Conservation (phyloP, 2,888 invertebrate genomes). For the Brachynemurus nebulosus region DNA sequence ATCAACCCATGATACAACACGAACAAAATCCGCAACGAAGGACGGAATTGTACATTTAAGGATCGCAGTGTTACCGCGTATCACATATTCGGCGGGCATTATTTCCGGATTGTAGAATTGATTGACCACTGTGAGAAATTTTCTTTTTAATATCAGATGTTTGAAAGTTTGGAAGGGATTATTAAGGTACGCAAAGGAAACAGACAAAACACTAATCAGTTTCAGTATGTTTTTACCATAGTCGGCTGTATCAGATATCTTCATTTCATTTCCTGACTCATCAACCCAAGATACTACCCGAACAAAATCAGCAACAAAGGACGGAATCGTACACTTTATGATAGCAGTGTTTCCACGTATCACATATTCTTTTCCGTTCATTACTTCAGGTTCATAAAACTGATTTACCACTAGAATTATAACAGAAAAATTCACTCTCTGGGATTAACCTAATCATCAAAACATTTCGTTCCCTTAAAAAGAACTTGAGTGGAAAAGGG, state of each 20-base stretch:
- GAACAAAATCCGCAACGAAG: constrained; percentile 59
- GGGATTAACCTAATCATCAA: no score
- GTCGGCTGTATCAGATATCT: constrained; percentile 28
- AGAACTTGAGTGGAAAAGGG: no score
- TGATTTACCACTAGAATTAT: constrained; percentile 64
- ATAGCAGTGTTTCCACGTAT: constrained; percentile 82
- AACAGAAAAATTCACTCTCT: constrained; percentile 54
- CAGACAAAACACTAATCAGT: constrained; percentile 4
- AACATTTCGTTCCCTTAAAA: no score
- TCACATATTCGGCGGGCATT: constrained; percentile 57
- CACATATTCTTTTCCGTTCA: constrained; percentile 74
- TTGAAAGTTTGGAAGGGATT: no score
- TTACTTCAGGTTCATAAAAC: constrained; percentile 74
- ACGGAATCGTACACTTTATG: constrained; percentile 79
- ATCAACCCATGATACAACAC: constrained; percentile 55
- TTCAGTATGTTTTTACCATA: constrained; percentile 10
- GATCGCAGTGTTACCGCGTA: constrained; percentile 56
- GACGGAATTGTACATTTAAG: constrained; percentile 61
- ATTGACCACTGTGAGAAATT: constrained; percentile 45
- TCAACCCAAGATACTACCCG: constrained; percentile 73
- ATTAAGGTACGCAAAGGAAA: neutral
- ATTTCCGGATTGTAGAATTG: constrained; percentile 59
- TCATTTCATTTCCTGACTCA: constrained; percentile 42
- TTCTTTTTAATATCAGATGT: no score
- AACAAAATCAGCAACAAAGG: constrained; percentile 87